Evolutionary conservation across 1,140 invertebrate genomes (phyloP), one percentile per base, ranked within the genome.

Genomic region (Trypoxylus dichotomus): DNA sequence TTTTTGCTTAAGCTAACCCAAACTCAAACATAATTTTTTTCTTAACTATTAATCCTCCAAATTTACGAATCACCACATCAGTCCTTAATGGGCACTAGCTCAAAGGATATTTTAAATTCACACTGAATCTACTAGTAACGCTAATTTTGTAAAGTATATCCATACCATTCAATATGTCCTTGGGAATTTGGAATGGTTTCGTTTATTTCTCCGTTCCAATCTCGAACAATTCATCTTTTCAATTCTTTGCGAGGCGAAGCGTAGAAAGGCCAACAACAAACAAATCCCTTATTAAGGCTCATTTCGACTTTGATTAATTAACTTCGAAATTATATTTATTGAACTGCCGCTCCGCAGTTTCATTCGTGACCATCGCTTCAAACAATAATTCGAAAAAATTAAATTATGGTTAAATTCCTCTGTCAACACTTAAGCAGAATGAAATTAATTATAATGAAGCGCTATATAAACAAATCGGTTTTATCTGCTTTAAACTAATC

Each of bases 261-360:
- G 19, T 15, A 54, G 15, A 54, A 54, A 19, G 47, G 19, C 15
- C 47, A 5, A n/a, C 13, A 54, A 54, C 47, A 54, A 54, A n/a
- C 47, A n/a, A 15, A 2, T 5, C 15, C 15, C 47, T 54, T 54
- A n/a, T 15, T 54, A 6, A n/a, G 15, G 19, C 47, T n/a, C 19
- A 19, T 19, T 54, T 15, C 19, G 15, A 19, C 47, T 54, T 54
- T 54, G 47, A 54, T 54, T 54, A 54, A 54, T 54, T 54, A 54
- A 54, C 47, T 54, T 54, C 19, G 47, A 54, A 54, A 54, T 54
- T 54, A 54, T 54, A 54, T 54, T 54, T 54, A 54, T 54, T 54
- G 15, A 15, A 19, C 6, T 54, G 47, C 19, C 15, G 13, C 47
- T 54, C 47, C 6, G 47, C 19, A 54, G 19, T 54, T 3, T 54